A percentile compares a stretch with the other conserved stretches of the same genome.
Conservation (phyloP, 2,113 vertebrate species). For the Vulpes ferrilata region DNA sequence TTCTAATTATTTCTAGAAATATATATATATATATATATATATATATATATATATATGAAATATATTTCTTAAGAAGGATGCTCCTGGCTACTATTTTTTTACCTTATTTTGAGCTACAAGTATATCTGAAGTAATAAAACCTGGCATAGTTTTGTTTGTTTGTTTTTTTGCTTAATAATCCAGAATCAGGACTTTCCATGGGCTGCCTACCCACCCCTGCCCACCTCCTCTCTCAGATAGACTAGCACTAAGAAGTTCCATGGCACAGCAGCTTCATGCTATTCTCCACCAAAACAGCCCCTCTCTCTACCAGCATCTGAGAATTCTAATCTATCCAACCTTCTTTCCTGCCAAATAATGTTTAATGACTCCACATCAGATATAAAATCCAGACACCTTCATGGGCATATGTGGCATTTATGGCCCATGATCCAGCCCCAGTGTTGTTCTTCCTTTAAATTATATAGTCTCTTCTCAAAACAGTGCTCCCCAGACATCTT, state of each 20-base stretch:
- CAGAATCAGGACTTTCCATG: neutral
- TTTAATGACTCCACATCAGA: neutral
- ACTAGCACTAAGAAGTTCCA: no score
- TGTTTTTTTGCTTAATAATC: neutral
- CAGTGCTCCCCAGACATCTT: neutral
- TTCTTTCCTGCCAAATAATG: neutral
- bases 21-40: neutral
- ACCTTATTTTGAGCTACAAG: slow-evolving; percentile 28
- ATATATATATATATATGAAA: neutral
- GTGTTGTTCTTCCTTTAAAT: neutral
- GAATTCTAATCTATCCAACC: neutral
- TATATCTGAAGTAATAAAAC: neutral
- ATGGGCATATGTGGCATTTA: accelerated
- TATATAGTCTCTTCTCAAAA: neutral
- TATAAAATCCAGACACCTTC: neutral
- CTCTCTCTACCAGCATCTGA: neutral
- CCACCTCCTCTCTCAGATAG: neutral
- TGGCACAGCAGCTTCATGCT: accelerated
- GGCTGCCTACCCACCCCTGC: neutral
- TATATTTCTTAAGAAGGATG: neutral
- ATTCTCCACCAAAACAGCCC: neutral
- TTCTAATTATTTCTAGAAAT: neutral
- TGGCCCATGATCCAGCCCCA: no score
- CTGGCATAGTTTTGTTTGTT: neutral
- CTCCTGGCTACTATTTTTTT: neutral